Conservation (phyloP, 2,888 invertebrate species). For the Atethmia centrago region DNA sequence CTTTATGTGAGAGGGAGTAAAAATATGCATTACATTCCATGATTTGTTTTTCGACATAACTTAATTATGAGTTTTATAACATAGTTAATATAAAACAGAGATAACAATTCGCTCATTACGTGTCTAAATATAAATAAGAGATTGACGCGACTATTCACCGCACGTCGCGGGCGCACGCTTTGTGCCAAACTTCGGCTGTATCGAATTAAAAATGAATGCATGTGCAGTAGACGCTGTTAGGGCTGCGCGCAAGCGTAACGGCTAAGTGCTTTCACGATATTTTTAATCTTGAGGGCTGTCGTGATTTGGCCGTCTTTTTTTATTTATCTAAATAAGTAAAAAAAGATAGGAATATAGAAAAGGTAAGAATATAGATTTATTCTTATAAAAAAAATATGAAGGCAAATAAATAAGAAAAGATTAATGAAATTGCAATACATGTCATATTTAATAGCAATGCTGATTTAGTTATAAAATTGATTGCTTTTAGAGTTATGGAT, state of each 20-base stretch:
- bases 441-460: not conserved
- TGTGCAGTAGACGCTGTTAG: conserved; percentile 67
- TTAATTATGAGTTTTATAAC: not conserved
- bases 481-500: too few species aligned
- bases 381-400: not conserved
- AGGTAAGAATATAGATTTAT: too few species aligned
- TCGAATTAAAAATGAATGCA: conserved; percentile 84
- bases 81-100: not conserved
- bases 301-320: not conserved
- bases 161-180: conserved; percentile 78
- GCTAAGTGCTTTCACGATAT: conserved; percentile 16
- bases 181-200: conserved; percentile 80
- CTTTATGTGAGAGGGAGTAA: too few species aligned
- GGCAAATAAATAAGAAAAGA: not conserved
- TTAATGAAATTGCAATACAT: not conserved
- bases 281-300: conserved; percentile 7
- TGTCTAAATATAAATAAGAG: conserved; percentile 64
- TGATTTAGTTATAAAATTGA: not conserved
- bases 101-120: conserved; percentile 36
- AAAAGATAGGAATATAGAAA: too few species aligned
- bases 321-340: too few species aligned
- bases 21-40: too few species aligned
- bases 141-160: conserved; percentile 70
- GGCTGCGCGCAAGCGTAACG: conserved; percentile 43
- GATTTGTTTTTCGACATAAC: not conserved